phyloP scores from a whole-genome alignment of 2,888 invertebrate species.

The Synergus japonicus region DNA sequence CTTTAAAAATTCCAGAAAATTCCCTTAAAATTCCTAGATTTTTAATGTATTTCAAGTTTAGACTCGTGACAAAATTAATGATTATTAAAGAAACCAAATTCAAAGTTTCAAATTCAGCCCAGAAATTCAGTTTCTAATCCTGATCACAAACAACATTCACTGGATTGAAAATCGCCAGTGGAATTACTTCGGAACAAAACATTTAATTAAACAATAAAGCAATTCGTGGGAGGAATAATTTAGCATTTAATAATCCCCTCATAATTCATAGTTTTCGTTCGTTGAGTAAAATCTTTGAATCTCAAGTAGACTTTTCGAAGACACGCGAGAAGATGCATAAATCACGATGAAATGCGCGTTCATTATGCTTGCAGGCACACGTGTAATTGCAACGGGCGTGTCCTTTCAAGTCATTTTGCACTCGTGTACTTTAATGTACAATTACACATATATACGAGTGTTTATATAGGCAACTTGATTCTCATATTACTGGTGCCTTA shows the following conservation, averaged over 20 bases:
- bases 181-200: background rate
- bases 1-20: too few relatives aligned
- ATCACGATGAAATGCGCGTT: constrained; percentile 69
- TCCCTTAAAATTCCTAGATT: too few relatives aligned
- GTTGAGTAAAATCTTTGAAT: background rate
- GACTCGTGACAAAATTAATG: too few relatives aligned
- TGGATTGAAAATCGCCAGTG: too few relatives aligned
- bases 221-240: background rate
- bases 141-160: too few relatives aligned
- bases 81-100: too few relatives aligned
- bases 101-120: too few relatives aligned
- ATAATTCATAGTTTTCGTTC: background rate
- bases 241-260: background rate
- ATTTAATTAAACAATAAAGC: background rate
- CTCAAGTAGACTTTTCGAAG: constrained; percentile 20
- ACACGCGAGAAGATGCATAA: constrained; percentile 59
- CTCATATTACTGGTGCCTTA: constrained; percentile 44
- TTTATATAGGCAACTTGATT: constrained; percentile 48
- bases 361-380: constrained; percentile 66
- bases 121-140: too few relatives aligned
- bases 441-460: constrained; percentile 40
- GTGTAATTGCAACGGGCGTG: constrained; percentile 71
- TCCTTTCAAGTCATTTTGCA: constrained; percentile 51
- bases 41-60: too few relatives aligned
- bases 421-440: constrained; percentile 21